These are phyloP conservation scores for Gonioctena quinquepunctata DNA, from an alignment of 1,140 invertebrate species.

Conservation along the genomic window DNA sequence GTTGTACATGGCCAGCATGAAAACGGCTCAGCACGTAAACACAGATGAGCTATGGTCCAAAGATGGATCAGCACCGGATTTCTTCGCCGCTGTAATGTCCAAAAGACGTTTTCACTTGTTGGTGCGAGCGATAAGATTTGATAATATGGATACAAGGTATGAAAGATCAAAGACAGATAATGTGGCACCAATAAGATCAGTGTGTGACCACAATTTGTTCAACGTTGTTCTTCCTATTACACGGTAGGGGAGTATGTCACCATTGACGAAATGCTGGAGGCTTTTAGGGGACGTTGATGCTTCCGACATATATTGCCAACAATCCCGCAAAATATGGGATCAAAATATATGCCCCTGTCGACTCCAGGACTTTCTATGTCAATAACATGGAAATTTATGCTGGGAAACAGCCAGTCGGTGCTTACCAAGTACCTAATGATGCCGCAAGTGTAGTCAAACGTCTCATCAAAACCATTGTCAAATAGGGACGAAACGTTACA, in stretches of 20 bases:
- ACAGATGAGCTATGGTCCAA: conserved; percentile 51
- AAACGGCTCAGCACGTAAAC: conserved; percentile 53
- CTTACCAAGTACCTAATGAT: conserved; percentile 39
- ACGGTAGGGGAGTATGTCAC: neutral
- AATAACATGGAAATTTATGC: conserved; percentile 48
- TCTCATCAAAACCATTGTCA: conserved; percentile 18
- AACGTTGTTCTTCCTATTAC: neutral
- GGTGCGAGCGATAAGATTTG: conserved; percentile 34
- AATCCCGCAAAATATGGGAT: conserved; percentile 12
- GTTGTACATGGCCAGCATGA: conserved; percentile 58
- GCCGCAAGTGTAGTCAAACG: conserved; percentile 44
- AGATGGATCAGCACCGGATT: conserved; percentile 55
- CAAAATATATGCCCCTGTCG: conserved; percentile 1
- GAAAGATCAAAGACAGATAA: conserved; percentile 51
- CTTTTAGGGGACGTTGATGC: conserved; percentile 50
- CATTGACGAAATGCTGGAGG: conserved; percentile 52
- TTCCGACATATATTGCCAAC: conserved; percentile 48
- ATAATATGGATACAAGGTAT: conserved; percentile 34
- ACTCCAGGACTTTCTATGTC: no score
- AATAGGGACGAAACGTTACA: neutral
- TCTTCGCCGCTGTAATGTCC: conserved; percentile 25
- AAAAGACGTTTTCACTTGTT: conserved; percentile 21
- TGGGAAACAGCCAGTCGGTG: conserved; percentile 49
- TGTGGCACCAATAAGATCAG: conserved; percentile 3
- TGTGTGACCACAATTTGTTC: conserved; percentile 4